Conservation (phyloP, 2,113 vertebrate genomes). For the Hydropotes inermis region DNA sequence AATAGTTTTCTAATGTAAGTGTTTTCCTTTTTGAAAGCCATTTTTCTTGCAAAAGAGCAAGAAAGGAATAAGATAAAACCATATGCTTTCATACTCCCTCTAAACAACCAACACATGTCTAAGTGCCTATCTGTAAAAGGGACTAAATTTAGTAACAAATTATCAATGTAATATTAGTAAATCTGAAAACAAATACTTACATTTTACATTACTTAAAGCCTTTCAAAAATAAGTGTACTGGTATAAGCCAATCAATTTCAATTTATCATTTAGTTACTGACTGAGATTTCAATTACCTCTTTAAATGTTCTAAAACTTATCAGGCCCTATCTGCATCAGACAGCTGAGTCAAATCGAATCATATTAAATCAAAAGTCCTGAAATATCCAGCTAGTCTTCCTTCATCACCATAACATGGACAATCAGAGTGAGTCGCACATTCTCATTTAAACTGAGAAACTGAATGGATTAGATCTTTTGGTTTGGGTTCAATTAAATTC, state of each 20-base stretch:
- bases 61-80: slow-evolving; percentile 29
- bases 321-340: background rate
- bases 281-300: background rate
- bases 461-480: slow-evolving; percentile 20
- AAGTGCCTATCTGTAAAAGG: background rate
- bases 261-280: background rate
- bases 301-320: background rate
- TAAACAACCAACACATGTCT: background rate
- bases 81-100: background rate
- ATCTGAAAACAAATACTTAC: background rate
- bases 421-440: background rate
- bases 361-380: background rate
- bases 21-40: slow-evolving; percentile 43
- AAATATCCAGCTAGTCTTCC: background rate
- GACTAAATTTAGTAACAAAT: slow-evolving; percentile 1
- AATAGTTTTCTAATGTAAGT: slow-evolving; percentile 58
- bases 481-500: slow-evolving; percentile 37
- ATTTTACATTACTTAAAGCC: background rate
- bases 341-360: background rate
- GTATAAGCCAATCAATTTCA: background rate
- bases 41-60: slow-evolving; percentile 47
- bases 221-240: slow-evolving; percentile 14
- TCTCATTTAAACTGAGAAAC: background rate
- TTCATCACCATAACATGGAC: background rate
- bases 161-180: background rate